These are phyloP conservation scores for Astreopora myriophthalma DNA, from an alignment of 64 coral and sea anemone species.

Conservation along the genomic window DNA sequence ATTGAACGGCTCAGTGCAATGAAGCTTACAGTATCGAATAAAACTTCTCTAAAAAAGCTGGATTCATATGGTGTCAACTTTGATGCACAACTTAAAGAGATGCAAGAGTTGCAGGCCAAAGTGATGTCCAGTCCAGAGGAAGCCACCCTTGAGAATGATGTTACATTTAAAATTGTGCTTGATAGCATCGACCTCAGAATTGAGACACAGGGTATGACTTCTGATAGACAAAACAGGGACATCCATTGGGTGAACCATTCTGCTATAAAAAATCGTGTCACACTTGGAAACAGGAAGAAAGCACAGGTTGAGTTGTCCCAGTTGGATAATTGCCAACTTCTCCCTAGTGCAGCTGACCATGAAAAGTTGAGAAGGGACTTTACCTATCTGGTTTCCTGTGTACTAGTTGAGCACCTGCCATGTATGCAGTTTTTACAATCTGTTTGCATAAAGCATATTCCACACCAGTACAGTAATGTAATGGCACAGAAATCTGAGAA, in stretches of 20 bases:
- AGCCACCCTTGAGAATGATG: neutral
- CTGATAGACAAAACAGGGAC: conserved; percentile 18
- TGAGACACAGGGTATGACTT: too few species aligned
- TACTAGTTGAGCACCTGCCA: conserved; percentile 56
- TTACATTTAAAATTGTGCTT: neutral
- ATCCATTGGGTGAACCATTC: conserved; percentile 44
- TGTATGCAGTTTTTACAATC: conserved; percentile 34
- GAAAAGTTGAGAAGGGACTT: conserved; percentile 26
- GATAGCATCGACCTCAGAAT: too few species aligned
- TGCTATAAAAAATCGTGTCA: conserved; percentile 26
- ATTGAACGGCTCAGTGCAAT: neutral
- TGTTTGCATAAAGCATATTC: conserved; percentile 26
- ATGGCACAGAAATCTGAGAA: conserved; percentile 43
- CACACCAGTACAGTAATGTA: conserved; percentile 34
- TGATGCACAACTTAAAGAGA: neutral
- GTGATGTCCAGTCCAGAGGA: neutral
- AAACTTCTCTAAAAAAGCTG: neutral
- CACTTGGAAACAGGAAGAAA: neutral
- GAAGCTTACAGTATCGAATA: neutral
- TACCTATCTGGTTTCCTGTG: neutral
- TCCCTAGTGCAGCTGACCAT: conserved; percentile 17
- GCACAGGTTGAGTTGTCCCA: conserved; percentile 1
- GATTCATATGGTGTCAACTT: neutral
- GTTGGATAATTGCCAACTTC: conserved; percentile 17
- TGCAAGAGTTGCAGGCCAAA: neutral